Evolutionary conservation across 2,113 vertebrate genomes (phyloP), one percentile per base, ranked within the genome.

Genomic region (Epinephelus moara): DNA sequence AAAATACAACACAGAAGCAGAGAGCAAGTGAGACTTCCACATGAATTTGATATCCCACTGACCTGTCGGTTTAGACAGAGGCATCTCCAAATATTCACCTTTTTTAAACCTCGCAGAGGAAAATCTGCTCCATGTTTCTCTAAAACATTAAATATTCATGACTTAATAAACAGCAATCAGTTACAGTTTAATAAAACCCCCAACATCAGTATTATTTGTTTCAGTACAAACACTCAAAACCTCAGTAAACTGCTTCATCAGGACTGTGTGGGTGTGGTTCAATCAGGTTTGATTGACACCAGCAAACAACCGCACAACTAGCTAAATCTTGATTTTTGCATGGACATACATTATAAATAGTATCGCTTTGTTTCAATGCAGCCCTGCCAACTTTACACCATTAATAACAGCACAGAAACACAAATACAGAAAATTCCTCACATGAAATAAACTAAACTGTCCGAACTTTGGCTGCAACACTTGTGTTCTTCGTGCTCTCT

Each of bases 111-210:
- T 76, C 57, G 47, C 75, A 55, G 11, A 15, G 14, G 50, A 27
- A 67, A 59, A 23, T 40, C 23, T 72, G 18, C 42, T 49, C 17
- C 53, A 27, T 37, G 47, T 67, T 61, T 53, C 45, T 33, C 61
- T 53, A 4, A 17, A 55, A 47, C 23, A 56, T 75, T 25, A 63
- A 70, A 49, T 70, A 77, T 66, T 50, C 23, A 83, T 47, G 6
- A 63, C 17, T 10, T 49, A 81, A 52, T 67, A 75, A 30, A 42
- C n/a, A 70, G 49, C 37, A 81, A 47, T 60, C 47, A 4, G 40
- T 66, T 64, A n/a, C 59, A 60, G 53, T 17, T 63, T 18, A 17
- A 9, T 25, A 33, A 30, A 19, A 25, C 4, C 33, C 33, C 33
- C 33, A 37, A 66, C 9, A 53, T 12, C 15, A 6, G 3, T 7